Evolutionary conservation across 2,797 vertebrate genomes (phyloP), one percentile per base, ranked within the genome.

Genomic region (Valencia hispanica): DNA sequence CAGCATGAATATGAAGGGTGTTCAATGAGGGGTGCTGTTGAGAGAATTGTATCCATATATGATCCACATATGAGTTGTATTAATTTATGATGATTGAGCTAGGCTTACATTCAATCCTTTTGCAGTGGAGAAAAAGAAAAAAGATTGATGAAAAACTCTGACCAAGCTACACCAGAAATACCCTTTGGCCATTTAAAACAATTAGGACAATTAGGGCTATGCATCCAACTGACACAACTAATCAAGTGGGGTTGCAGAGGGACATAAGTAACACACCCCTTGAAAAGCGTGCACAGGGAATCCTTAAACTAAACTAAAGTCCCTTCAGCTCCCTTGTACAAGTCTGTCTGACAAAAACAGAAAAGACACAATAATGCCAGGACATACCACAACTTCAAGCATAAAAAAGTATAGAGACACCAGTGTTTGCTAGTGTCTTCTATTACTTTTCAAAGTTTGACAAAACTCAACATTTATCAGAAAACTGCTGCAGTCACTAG

Each of bases 91-190:
- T 39, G 34, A 65, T 14, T 2, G 61, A 65, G 61, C 34, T 65
- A 34, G 25, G 2, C 34, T 39, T 25, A 39, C 39, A 25, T 39
- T 34, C 20, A 22, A 65, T 39, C 32, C 10, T 1, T 39, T 61
- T 65, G 34, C 61, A 63, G 12, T 39, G 3, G 39, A 22, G 20
- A 61, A 73, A 47, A 25, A 5, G 18, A 57, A 43, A 45, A 11
- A 51, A 68, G 22, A 75, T 4, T 48, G 72, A 20, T 75, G n/a
- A 45, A 69, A 75, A 69, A 27, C 57, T 32, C 47, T 55, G 27
- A 59, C 15, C n/a, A 12, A 51, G 27, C 45, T 22, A 30, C 61
- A 41, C 25, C 32, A 50, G 22, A 50, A 50, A 65, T 66, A 63
- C 45, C 45, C 73, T 27, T 61, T 11, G 47, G 59, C 59, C 41